Percentiles rank a stretch among this genome's conserved stretches.
Conservation (phyloP, 1,140 invertebrate species). For the Sycophaga agraensis region DNA sequence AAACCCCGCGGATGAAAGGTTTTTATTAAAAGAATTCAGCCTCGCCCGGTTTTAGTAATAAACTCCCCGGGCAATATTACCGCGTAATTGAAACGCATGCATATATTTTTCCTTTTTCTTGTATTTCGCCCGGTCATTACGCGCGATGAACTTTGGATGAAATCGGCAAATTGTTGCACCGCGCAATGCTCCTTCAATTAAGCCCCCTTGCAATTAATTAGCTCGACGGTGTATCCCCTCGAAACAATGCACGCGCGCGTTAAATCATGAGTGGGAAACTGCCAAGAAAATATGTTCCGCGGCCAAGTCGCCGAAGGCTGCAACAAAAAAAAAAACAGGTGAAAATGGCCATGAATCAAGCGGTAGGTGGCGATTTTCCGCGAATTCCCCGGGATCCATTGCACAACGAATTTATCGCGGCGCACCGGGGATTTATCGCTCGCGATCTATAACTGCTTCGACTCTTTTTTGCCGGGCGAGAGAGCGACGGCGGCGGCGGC, state of each 20-base stretch:
- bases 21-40: constrained; percentile 16
- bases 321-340: too few species aligned
- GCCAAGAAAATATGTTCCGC: too few species aligned
- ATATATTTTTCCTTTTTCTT: background rate
- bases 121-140: background rate
- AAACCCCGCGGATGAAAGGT: constrained; percentile 7
- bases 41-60: background rate
- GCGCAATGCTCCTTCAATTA: too few species aligned
- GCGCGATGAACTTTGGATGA: too few species aligned
- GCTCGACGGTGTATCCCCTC: too few species aligned
- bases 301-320: too few species aligned
- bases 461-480: constrained; percentile 45
- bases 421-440: constrained; percentile 39
- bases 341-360: background rate
- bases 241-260: too few species aligned
- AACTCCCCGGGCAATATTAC: too few species aligned
- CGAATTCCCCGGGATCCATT: background rate
- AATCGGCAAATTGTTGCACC: too few species aligned
- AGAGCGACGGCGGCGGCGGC: constrained; percentile 45
- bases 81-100: too few species aligned
- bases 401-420: constrained; percentile 8
- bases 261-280: too few species aligned
- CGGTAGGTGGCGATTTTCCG: constrained; percentile 12
- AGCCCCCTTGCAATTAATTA: too few species aligned
- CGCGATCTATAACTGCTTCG: constrained; percentile 50